These are phyloP conservation scores for Fundulus diaphanus DNA, from an alignment of 2,797 vertebrate species.

Conservation along the genomic window DNA sequence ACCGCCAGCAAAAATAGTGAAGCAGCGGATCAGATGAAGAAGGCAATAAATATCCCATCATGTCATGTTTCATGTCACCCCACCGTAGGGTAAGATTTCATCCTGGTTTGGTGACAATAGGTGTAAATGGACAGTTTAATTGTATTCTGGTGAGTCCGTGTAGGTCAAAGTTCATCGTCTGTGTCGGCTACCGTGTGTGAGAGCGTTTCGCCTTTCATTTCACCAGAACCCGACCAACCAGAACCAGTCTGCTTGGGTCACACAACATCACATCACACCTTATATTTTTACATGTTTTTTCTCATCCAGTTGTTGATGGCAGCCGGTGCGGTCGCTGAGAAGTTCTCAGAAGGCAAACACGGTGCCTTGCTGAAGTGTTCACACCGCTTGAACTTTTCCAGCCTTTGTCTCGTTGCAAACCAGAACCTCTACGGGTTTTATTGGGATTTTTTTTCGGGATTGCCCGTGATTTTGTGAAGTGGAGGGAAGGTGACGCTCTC, in stretches of 20 bases:
- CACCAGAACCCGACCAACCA: not conserved
- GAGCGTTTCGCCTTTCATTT: not conserved
- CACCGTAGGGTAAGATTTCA: not conserved
- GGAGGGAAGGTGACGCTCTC: no score
- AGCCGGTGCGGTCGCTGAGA: not conserved
- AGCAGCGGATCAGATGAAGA: not conserved
- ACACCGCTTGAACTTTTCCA: not conserved
- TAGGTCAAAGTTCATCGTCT: not conserved
- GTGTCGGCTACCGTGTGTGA: not conserved
- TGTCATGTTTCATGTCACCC: constrained; percentile 16
- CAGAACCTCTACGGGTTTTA: not conserved
- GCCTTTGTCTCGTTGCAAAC: not conserved
- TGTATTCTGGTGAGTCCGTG: not conserved
- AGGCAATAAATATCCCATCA: constrained; percentile 23
- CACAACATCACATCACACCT: constrained; percentile 41
- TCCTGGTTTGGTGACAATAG: constrained; percentile 28
- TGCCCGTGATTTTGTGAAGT: not conserved
- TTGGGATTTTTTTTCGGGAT: not conserved
- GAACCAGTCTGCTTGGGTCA: constrained; percentile 7
- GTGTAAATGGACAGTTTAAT: constrained; percentile 4
- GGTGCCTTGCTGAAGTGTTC: not conserved
- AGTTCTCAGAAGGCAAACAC: not conserved
- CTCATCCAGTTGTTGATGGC: constrained; percentile 15
- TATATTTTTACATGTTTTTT: constrained; percentile 51
- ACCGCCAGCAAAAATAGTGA: not conserved